Conservation (phyloP, 1,140 invertebrate genomes). For the Nephila pilipes region DNA sequence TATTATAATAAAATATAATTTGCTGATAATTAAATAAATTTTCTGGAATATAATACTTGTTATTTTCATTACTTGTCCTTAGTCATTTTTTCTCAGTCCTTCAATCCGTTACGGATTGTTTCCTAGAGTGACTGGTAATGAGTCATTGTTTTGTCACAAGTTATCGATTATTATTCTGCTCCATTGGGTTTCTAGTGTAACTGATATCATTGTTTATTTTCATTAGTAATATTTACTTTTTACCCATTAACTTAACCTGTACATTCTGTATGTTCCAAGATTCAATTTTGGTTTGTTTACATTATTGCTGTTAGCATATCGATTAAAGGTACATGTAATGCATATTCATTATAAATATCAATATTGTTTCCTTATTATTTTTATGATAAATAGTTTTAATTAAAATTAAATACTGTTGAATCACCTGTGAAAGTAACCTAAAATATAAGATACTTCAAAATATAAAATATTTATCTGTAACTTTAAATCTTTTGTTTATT, state of each 20-base stretch:
- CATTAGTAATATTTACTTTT: neutral
- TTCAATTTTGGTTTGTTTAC: neutral
- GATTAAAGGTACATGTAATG: neutral
- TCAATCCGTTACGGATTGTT: neutral
- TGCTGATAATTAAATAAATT: neutral
- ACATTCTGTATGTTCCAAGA: neutral
- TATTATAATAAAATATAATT: neutral
- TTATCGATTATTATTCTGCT: slow-evolving; percentile 53
- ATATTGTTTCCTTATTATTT: no score
- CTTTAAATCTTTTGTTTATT: no score
- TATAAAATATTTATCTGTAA: no score
- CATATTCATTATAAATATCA: no score
- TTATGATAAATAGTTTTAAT: no score
- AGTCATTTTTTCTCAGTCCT: neutral
- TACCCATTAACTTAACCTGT: neutral
- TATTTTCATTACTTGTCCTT: neutral
- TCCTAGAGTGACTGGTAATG: neutral
- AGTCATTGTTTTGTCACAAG: slow-evolving; percentile 58
- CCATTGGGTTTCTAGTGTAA: neutral
- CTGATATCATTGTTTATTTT: neutral
- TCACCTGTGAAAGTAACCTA: no score
- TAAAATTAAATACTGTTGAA: no score
- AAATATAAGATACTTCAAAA: no score
- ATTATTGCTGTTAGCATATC: neutral
- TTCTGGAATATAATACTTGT: neutral